These are phyloP conservation scores for Pentamera pediparva DNA, from an alignment of 53 echinoderm and acorn worm genomes.

Conservation along the genomic window DNA sequence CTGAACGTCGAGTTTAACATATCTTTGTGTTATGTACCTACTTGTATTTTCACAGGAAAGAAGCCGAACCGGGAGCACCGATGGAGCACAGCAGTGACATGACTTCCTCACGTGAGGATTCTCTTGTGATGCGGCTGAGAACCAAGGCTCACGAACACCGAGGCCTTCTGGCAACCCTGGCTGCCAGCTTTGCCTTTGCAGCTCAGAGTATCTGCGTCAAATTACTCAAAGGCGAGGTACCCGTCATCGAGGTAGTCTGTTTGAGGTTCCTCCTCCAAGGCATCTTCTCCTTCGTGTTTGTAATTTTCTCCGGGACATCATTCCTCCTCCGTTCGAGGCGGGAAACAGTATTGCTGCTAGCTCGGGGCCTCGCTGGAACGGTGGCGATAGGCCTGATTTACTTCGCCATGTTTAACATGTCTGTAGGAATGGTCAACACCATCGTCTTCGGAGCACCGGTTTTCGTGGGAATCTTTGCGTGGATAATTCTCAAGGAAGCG, in stretches of 20 bases:
- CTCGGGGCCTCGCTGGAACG: neutral
- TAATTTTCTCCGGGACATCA: neutral
- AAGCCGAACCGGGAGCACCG: too few species aligned
- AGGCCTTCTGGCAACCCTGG: neutral
- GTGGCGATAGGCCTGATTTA: conserved; percentile 15
- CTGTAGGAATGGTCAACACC: conserved; percentile 4
- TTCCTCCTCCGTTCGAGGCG: neutral
- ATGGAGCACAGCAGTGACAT: too few species aligned
- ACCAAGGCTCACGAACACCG: neutral
- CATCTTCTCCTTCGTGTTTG: conserved; percentile 1
- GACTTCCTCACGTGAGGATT: too few species aligned
- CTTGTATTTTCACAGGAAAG: too few species aligned
- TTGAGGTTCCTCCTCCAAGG: conserved; percentile 10
- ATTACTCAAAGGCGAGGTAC: neutral
- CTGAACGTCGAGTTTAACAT: too few species aligned
- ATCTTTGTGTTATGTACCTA: too few species aligned
- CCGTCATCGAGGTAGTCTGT: conserved; percentile 11
- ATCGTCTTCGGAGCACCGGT: conserved; percentile 22
- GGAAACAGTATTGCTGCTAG: neutral
- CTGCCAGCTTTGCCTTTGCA: conserved; percentile 4
- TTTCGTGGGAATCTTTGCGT: conserved; percentile 20
- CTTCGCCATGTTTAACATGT: conserved; percentile 16
- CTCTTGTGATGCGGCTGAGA: neutral
- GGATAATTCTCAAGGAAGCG: conserved; percentile 11
- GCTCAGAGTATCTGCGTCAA: neutral